These are phyloP conservation scores for Manacus vitellinus DNA, from an alignment of 2,113 vertebrate genomes.

Conservation along the genomic window DNA sequence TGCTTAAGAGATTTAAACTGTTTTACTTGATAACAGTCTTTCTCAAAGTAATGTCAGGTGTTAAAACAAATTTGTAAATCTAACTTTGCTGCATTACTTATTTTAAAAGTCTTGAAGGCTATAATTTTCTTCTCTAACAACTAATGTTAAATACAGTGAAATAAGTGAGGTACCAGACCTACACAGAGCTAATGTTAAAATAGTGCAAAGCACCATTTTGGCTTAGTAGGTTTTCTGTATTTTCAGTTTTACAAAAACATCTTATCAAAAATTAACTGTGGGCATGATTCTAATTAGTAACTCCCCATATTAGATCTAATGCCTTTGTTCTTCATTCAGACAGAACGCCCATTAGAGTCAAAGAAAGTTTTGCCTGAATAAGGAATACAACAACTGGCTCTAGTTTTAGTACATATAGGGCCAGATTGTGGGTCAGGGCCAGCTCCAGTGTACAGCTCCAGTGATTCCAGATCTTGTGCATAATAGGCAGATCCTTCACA, in stretches of 20 bases:
- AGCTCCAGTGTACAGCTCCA: conserved; percentile 14
- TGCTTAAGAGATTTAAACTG: background rate
- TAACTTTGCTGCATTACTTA: background rate
- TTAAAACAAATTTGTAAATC: background rate
- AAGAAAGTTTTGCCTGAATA: conserved; percentile 65
- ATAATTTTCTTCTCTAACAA: background rate
- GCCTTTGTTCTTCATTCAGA: conserved; percentile 21
- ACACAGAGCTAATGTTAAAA: background rate
- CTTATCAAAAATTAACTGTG: background rate
- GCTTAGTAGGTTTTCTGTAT: background rate
- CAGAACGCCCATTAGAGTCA: background rate
- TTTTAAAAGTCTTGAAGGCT: background rate
- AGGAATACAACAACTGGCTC: conserved; percentile 18
- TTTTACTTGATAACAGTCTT: background rate
- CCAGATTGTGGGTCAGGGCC: conserved; percentile 49
- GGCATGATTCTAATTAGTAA: background rate
- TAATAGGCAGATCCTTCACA: conserved; percentile 40
- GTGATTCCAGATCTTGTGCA: conserved; percentile 10
- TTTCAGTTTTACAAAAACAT: background rate
- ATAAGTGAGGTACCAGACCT: background rate
- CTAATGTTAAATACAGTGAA: background rate
- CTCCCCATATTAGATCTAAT: background rate
- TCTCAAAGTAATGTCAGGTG: background rate
- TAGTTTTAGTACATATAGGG: conserved; percentile 60
- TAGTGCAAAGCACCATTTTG: background rate